Base-by-base conservation (phyloP, 2,797 vertebrate species). In the Bryconaethiops microstoma region DNA sequence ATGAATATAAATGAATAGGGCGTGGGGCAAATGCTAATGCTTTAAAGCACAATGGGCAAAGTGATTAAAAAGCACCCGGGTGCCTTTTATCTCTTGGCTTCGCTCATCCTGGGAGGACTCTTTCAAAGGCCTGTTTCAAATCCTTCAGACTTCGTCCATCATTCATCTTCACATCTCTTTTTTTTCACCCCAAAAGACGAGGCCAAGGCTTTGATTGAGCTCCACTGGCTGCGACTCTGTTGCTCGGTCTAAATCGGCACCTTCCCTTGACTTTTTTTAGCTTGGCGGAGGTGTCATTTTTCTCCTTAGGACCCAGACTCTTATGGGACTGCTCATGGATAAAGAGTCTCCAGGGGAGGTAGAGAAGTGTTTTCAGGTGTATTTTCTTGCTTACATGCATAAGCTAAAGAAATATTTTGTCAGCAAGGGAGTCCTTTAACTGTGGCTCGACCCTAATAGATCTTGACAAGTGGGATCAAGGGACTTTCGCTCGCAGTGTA, bases 1-100 rank as follows among this genome's bases (percentile, higher is more conserved):
- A 92, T 77, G 89, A 87, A 87, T 91, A 90, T 90, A 92, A 92
- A 93, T 93, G 86, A 90, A 90, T 84, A 84, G 87, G 91, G 88
- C 79, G 86, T 88, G 82, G 86, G 84, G 77, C 74, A 89, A 89
- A 92, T 89, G 91, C 88, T 89, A 92, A 92, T 91, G 86, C 84
- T 88, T 85, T 88, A 87, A 87, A 19, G 88, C 88, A 92, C 89
- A 93, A 91, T 90, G 84, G 88, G 82, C 83, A 79, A 90, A 88
- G 87, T 92, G 90, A 93, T 94, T 94, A 90, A 91, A 87, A 78
- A 82, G 85, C 83, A 83, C 89, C 85, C 79, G 80, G 35, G 77
- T 84, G 87, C 86, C 79, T 91, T 90, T 90, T 90, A 90, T 92
- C 88, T 89, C 21, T 1, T 74, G 64, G 63, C 78, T 72, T 67